Conservation (phyloP, 2,888 invertebrate species). For the Conops quadrifasciatus region DNA sequence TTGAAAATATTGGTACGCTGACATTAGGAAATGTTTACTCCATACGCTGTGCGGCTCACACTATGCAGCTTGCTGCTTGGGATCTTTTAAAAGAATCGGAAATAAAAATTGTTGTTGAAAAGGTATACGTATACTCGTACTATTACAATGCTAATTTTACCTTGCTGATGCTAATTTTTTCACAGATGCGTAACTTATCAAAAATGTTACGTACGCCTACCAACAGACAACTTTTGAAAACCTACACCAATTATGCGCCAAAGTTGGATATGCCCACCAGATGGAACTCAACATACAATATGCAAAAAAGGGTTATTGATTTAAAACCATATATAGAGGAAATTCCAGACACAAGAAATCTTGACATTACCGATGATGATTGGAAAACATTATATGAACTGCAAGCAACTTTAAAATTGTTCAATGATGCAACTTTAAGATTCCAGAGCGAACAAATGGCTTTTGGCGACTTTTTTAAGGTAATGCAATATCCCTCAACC, state of each 20-base stretch:
- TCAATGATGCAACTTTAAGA: background rate
- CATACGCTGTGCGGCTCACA: constrained; percentile 15
- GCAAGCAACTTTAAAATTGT: background rate
- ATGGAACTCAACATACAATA: background rate
- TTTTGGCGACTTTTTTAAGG: background rate
- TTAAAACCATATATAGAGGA: background rate
- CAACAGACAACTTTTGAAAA: background rate
- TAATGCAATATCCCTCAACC: background rate
- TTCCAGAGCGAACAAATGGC: constrained; percentile 4
- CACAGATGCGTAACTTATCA: background rate
- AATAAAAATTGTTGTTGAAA: constrained; percentile 8
- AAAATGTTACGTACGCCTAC: background rate
- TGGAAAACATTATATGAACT: background rate
- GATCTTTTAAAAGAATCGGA: background rate
- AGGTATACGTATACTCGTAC: too few species aligned
- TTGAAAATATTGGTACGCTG: background rate
- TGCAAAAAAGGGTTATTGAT: background rate
- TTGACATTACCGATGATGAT: background rate
- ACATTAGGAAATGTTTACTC: constrained; percentile 3
- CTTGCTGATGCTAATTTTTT: background rate
- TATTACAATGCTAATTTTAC: background rate
- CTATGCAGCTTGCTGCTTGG: background rate
- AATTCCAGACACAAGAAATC: background rate
- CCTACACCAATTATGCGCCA: background rate
- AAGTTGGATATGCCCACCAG: constrained; percentile 4